phyloP scores from a whole-genome alignment of 2,888 invertebrate species.

The Acanthosepion esculentum region DNA sequence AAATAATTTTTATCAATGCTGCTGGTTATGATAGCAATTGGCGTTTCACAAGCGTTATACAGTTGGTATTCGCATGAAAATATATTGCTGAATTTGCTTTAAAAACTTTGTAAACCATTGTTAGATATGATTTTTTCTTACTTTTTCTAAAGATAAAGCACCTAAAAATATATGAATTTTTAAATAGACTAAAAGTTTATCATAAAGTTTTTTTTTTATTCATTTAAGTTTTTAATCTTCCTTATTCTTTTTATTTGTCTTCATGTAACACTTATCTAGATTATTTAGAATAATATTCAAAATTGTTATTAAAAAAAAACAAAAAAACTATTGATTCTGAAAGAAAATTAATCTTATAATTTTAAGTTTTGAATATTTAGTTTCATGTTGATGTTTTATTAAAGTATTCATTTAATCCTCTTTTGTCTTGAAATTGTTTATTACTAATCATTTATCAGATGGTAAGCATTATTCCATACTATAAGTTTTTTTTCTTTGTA shows the following conservation, averaged over 20 bases:
- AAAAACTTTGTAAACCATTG: not conserved
- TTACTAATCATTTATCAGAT: not conserved
- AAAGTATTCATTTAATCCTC: not conserved
- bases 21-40: too few relatives aligned
- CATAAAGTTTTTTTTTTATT: not conserved
- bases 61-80: too few relatives aligned
- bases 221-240: not conserved
- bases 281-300: not conserved
- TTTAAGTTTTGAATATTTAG: not conserved
- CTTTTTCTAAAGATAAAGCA: not conserved
- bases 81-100: not conserved
- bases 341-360: not conserved
- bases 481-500: not conserved
- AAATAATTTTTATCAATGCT: too few relatives aligned
- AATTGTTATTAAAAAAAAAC: not conserved
- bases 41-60: too few relatives aligned
- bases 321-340: not conserved
- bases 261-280: not conserved
- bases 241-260: not conserved
- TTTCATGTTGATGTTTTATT: not conserved
- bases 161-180: not conserved
- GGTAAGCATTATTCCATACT: not conserved
- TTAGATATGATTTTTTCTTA: too few relatives aligned
- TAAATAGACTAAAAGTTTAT: not conserved
- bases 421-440: not conserved